Base-by-base conservation (phyloP, 2,888 invertebrate genomes). In the Drosophila buzzatii region DNA sequence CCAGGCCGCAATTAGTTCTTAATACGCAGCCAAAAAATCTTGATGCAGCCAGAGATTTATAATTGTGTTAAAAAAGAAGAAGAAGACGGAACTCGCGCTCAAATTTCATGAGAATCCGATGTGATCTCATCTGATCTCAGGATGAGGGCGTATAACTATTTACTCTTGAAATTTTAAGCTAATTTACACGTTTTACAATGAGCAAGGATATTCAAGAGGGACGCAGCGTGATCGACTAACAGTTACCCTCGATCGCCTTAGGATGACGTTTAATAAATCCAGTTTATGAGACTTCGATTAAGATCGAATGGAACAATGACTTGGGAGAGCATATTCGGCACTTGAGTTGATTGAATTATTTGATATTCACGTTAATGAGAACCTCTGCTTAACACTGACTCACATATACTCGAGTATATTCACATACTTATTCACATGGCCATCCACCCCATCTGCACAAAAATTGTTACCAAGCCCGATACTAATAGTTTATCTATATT, bases 1-100 rank as follows among this genome's bases (percentile, higher is more conserved):
- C 82, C 77, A 60, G 79, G 76, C 76, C 83, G 73, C 89, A 91
- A 91, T 91, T 91, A 90, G 85, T 74, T 86, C 65, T 82, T 83
- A 89, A 90, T 89, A 90, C 74, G 79, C 69, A 89, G 37, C 31
- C 53, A 33, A 45, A 14, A 20, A 62, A 37, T 42, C 33, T 23
- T 33, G n/a, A 41, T 64, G 23, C 37, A 45, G 31, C 59, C 49
- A 78, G 52, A 82, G 76, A 88, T 91, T 91, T 90, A 83, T 87
- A 84, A 90, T 84, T 82, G 79, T 89, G 88, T 89, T 90, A 88
- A 85, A 81, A 33, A 31, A 49, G 47, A 31, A 16, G 45, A 45
- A 23, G 42, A 14, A 18, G 45, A 9, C 1, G 5, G 31, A 76
- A 73, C 55, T 81, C 55, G 76, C 79, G 69, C 67, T 83, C 70